These are phyloP conservation scores for Rhaphigaster nebulosa DNA, from an alignment of 2,888 invertebrate genomes.

Conservation along the genomic window DNA sequence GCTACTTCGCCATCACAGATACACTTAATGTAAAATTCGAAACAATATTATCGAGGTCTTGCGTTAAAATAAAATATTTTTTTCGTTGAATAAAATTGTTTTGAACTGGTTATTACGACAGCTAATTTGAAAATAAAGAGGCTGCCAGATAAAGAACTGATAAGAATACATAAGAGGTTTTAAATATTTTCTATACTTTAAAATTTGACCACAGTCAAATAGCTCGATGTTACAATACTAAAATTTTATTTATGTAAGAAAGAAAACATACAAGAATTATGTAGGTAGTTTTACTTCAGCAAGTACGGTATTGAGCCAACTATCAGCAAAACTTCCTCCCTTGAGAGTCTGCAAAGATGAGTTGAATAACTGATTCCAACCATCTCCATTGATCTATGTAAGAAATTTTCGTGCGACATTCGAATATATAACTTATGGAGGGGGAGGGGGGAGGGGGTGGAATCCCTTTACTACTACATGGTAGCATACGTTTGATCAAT, in stretches of 20 bases:
- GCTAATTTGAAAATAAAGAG: conserved; percentile 1
- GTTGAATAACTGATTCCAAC: too few relatives aligned
- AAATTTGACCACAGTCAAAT: background rate
- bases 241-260: background rate
- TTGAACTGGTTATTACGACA: background rate
- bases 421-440: too few relatives aligned
- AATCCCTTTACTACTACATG: too few relatives aligned
- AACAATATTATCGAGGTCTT: too few relatives aligned
- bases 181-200: background rate
- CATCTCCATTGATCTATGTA: too few relatives aligned
- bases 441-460: too few relatives aligned
- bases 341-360: background rate
- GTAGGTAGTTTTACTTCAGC: background rate
- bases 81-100: background rate
- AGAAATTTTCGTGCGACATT: too few relatives aligned
- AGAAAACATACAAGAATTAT: background rate
- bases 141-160: background rate
- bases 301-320: background rate
- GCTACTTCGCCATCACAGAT: too few relatives aligned
- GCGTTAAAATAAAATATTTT: background rate
- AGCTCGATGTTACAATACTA: background rate
- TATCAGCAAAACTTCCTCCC: background rate
- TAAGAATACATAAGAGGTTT: background rate
- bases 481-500: too few relatives aligned
- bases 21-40: too few relatives aligned